A percentile compares a stretch with the other conserved stretches of the same genome.
These are phyloP conservation scores for Armadillidium nasatum DNA, from an alignment of 1,140 invertebrate genomes.

Conservation along the genomic window DNA sequence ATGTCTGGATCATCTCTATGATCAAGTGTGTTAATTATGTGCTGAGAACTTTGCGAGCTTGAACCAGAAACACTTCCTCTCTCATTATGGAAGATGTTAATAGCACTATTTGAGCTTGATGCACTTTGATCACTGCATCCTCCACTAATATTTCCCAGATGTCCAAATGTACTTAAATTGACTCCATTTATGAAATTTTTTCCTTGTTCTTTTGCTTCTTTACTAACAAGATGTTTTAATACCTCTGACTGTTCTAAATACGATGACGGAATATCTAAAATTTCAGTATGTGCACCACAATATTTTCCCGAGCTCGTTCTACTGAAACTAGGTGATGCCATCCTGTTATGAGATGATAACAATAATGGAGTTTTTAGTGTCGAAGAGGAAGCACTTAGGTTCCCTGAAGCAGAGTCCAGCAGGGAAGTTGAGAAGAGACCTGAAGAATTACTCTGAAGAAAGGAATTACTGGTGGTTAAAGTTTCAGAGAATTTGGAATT, in stretches of 20 bases:
- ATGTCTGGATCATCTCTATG: slow-evolving; percentile 1
- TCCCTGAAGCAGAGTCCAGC: background rate
- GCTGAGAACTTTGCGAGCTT: background rate
- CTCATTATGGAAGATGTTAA: background rate
- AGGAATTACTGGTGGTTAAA: background rate
- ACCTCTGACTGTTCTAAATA: background rate
- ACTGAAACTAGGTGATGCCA: background rate
- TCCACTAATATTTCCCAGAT: background rate
- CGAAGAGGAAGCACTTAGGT: background rate
- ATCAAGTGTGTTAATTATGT: background rate
- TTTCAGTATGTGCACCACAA: background rate
- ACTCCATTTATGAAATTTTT: background rate
- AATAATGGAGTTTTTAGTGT: background rate
- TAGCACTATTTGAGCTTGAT: background rate
- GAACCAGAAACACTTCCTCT: background rate
- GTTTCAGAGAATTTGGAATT: background rate
- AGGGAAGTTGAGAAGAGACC: background rate
- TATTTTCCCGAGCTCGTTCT: background rate
- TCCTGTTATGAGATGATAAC: background rate
- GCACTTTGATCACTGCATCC: background rate
- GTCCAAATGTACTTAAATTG: background rate
- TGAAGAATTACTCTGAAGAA: background rate
- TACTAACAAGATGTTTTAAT: background rate
- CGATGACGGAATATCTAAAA: background rate
- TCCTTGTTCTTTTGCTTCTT: background rate